Base-by-base conservation (phyloP, 1,140 invertebrate genomes). In the Hestina assimilis region DNA sequence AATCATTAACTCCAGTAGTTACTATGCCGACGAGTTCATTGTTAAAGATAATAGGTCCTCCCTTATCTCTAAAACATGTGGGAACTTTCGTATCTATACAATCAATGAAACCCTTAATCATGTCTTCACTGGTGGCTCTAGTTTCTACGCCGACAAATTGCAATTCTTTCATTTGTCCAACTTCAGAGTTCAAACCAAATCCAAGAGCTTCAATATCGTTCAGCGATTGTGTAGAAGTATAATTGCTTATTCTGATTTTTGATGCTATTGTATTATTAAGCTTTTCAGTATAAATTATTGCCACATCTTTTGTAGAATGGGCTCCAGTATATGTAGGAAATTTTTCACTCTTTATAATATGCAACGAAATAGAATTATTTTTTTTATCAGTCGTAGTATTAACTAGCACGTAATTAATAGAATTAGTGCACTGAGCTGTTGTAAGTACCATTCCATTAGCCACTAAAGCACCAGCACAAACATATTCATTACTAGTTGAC, bases 61-160 rank as follows among this genome's bases (percentile, higher is more conserved):
- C 84, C 23, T 65, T 70, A 51, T 87, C 84, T 66, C 68, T 83
- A 43, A 83, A 87, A 69, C 84, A 87, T 4, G 75, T 80, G 7
- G 51, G 38, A 15, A 80, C 63, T 66, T 85, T 87, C 0, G 82
- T 79, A 38, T 85, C 82, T 24, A 86, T 67, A 40, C 82, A 87
- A 43, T 83, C 83, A 42, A 85, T 60, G 50, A 66, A 84, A 5
- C 47, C 73, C 48, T 38, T 59, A 21, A 79, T 60, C 59, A 46
- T 12, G n/a, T 82, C 70, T 28, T 58, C 65, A 17, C 28, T 45
- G n/a, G 31, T 14, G 9, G 12, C 19, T 48, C 62, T 56, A 55
- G 65, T 35, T 54, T 87, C 80, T 20, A 83, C 28, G 7, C 83
- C 83, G 26, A 84, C 67, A 62, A 74, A 80, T 47, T 87, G 83